phyloP scores from a whole-genome alignment of 2,797 vertebrate species.

The Schizopygopsis pylzovi region DNA sequence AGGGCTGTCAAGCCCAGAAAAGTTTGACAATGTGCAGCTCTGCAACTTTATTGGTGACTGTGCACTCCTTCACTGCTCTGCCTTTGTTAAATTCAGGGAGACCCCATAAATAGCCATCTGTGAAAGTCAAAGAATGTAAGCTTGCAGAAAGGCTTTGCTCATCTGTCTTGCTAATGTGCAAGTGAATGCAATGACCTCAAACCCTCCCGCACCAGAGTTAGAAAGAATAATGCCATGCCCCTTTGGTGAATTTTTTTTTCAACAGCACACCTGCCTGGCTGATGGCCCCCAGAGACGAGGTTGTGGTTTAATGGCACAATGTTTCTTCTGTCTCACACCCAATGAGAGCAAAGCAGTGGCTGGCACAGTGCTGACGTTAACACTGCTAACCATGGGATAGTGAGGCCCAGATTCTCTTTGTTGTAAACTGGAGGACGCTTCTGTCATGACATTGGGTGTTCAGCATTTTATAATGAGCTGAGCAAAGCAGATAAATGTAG shows the following conservation, averaged over 20 bases:
- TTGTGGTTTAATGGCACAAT: slow-evolving; percentile 50
- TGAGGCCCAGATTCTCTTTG: slow-evolving; percentile 28
- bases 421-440: slow-evolving; percentile 42
- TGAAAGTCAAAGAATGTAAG: slow-evolving; percentile 54
- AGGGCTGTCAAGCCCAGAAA: slow-evolving; percentile 30
- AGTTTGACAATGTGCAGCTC: slow-evolving; percentile 60
- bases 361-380: slow-evolving; percentile 35
- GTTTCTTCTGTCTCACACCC: slow-evolving; percentile 28
- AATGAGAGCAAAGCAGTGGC: slow-evolving; percentile 24
- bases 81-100: slow-evolving; percentile 55
- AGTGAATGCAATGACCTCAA: slow-evolving; percentile 50
- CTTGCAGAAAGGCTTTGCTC: slow-evolving; percentile 62
- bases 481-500: not conserved
- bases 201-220: slow-evolving; percentile 32
- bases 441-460: slow-evolving; percentile 8
- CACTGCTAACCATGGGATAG: slow-evolving; percentile 22
- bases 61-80: slow-evolving; percentile 46
- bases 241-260: slow-evolving; percentile 67
- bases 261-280: slow-evolving; percentile 62
- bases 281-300: slow-evolving; percentile 33
- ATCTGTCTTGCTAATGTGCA: slow-evolving; percentile 64
- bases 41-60: slow-evolving; percentile 67
- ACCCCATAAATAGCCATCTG: slow-evolving; percentile 64
- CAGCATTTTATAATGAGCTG: slow-evolving; percentile 33
- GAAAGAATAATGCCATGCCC: slow-evolving; percentile 61